A percentile compares a stretch with the other conserved stretches of the same genome.
Evolutionary conservation across 2,888 invertebrate species (phyloP).

Genomic region (Amphimallon solstitiale): DNA sequence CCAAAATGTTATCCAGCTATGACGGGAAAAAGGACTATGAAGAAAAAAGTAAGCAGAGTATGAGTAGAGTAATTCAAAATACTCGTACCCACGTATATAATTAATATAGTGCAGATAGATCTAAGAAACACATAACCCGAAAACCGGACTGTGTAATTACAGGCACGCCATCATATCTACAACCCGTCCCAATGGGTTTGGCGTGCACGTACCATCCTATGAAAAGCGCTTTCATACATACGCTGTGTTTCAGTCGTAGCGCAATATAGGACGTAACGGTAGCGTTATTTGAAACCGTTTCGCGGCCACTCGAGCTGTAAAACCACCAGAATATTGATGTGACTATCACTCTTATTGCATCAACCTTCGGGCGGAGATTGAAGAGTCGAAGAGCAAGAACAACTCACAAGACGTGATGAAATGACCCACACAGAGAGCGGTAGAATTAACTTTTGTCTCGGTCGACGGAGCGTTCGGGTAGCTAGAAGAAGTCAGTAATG

Average conservation of each 20-base stretch:
- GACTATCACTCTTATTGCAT: slow-evolving; percentile 6
- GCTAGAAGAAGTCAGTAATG: slow-evolving; percentile 4
- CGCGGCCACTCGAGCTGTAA: slow-evolving; percentile 1
- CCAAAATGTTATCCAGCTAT: slow-evolving; percentile 1
- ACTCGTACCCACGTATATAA: slow-evolving; percentile 39
- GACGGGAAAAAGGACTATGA: slow-evolving; percentile 14
- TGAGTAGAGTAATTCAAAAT: slow-evolving; percentile 20
- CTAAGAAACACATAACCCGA: slow-evolving; percentile 41
- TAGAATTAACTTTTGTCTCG: no score
- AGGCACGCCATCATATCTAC: slow-evolving; percentile 42
- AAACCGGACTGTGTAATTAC: slow-evolving; percentile 44
- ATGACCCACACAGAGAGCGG: neutral
- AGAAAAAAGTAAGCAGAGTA: neutral
- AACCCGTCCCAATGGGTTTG: slow-evolving; percentile 41
- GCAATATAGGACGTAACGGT: neutral
- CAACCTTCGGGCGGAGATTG: slow-evolving; percentile 15
- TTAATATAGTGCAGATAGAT: slow-evolving; percentile 43
- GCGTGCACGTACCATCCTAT: slow-evolving; percentile 27
- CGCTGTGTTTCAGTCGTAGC: no score
- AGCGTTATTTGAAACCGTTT: neutral
- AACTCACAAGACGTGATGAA: slow-evolving; percentile 7
- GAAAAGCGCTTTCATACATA: neutral
- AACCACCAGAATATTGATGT: slow-evolving; percentile 20
- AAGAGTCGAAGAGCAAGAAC: slow-evolving; percentile 6
- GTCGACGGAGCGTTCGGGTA: neutral